Conservation (phyloP, 2,888 invertebrate genomes). For the Dicyrtomina minuta region DNA sequence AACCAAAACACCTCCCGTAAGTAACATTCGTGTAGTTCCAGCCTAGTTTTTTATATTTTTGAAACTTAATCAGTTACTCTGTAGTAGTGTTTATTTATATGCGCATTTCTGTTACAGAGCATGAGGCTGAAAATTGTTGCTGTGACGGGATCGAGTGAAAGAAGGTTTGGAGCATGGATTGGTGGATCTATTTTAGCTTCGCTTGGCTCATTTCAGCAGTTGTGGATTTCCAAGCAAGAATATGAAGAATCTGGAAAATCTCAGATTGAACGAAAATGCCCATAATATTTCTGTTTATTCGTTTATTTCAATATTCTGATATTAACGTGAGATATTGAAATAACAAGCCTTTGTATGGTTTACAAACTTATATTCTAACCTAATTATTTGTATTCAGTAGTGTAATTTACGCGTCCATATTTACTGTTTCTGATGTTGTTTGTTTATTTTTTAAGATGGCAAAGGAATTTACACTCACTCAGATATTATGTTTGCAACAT, state of each 20-base stretch:
- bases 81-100: not conserved
- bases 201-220: constrained; percentile 98
- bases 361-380: too few species aligned
- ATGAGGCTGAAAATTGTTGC: constrained; percentile 92
- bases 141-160: constrained; percentile 84
- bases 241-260: constrained; percentile 97
- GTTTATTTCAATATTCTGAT: too few species aligned
- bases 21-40: too few species aligned
- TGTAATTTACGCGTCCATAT: too few species aligned
- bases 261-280: constrained; percentile 90
- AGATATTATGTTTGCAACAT: too few species aligned
- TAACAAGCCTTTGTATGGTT: too few species aligned
- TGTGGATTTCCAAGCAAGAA: constrained; percentile 99
- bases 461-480: too few species aligned
- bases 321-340: too few species aligned
- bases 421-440: too few species aligned
- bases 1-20: constrained; percentile 77
- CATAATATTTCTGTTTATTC: too few species aligned
- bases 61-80: not conserved
- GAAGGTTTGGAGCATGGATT: constrained; percentile 97
- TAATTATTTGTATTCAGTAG: too few species aligned
- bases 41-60: not conserved
- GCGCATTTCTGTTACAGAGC: constrained; percentile 59
- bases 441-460: too few species aligned
- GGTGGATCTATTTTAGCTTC: constrained; percentile 98